Evolutionary conservation across 2,797 vertebrate genomes (phyloP).

Genomic region (Ctenopoma multispine): DNA sequence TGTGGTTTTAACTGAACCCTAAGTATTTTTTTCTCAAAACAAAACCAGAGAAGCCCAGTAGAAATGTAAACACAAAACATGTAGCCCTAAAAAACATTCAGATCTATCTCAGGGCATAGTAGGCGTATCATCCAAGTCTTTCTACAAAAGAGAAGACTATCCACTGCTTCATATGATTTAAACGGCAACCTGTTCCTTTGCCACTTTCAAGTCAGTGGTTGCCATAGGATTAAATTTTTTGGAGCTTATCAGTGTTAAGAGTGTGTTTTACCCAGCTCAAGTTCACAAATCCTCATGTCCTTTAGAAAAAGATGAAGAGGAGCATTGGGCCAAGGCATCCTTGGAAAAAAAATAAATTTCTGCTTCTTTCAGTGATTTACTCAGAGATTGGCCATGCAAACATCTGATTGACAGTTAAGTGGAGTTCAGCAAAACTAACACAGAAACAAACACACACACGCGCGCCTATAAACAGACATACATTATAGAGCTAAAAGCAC

Average conservation of each 20-base stretch:
- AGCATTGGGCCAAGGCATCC: conserved; percentile 22
- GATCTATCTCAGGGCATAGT: conserved; percentile 54
- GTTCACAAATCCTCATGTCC: conserved; percentile 23
- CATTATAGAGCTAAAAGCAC: conserved; percentile 55
- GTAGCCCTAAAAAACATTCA: conserved; percentile 44
- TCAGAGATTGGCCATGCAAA: conserved; percentile 69
- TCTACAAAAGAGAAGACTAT: conserved; percentile 39
- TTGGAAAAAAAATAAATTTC: conserved; percentile 17
- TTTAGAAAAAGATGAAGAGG: conserved; percentile 17
- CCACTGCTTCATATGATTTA: conserved; percentile 43
- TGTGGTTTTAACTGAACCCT: conserved; percentile 53
- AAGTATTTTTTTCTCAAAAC: conserved; percentile 26
- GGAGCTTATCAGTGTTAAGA: conserved; percentile 23
- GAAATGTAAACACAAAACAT: conserved; percentile 46
- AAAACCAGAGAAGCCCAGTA: conserved; percentile 55
- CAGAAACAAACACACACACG: conserved; percentile 53
- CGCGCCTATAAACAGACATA: conserved; percentile 61
- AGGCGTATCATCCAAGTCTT: conserved; percentile 48
- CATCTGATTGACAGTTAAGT: conserved; percentile 61
- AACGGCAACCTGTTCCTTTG: conserved; percentile 48
- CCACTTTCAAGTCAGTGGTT: conserved; percentile 33
- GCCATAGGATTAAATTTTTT: conserved; percentile 17
- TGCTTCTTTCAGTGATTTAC: conserved; percentile 44
- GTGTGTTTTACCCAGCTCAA: conserved; percentile 39
- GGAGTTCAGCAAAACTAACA: conserved; percentile 59